phyloP scores from a whole-genome alignment of 2,888 invertebrate genomes.

The Holacanthella duospinosa region DNA sequence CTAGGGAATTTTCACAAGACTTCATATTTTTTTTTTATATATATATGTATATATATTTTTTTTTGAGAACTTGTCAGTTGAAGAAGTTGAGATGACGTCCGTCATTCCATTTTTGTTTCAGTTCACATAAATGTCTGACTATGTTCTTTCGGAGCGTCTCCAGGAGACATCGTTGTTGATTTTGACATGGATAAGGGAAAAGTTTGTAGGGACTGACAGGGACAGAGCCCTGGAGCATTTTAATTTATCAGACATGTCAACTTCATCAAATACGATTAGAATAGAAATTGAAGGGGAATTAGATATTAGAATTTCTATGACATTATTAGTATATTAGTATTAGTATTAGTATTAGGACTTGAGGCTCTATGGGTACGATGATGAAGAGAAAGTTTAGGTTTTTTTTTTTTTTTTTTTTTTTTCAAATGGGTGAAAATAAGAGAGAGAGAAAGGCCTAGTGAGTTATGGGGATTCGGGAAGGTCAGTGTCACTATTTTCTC shows the following conservation, averaged over 20 bases:
- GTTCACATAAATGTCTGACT: not conserved
- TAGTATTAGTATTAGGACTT: no score
- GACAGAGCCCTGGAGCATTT: not conserved
- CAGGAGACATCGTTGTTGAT: not conserved
- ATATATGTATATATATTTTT: no score
- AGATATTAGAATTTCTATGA: no score
- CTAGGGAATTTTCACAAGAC: slow-evolving; percentile 1
- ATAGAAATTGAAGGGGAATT: not conserved
- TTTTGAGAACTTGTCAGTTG: slow-evolving; percentile 16
- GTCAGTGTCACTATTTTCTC: slow-evolving; percentile 24
- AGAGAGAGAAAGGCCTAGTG: slow-evolving; percentile 4
- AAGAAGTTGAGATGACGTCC: slow-evolving; percentile 19
- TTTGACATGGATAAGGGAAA: not conserved
- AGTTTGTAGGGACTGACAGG: not conserved
- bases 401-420: no score
- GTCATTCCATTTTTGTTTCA: slow-evolving; percentile 13
- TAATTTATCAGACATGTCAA: not conserved
- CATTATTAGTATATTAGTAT: no score
- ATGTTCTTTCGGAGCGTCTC: not conserved
- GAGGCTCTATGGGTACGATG: no score
- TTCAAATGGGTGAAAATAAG: not conserved
- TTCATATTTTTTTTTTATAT: no score
- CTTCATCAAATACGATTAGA: not conserved
- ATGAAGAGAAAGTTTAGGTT: no score
- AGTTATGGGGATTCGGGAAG: slow-evolving; percentile 23